Evolutionary conservation across 2,888 invertebrate species (phyloP).

Genomic region (Cephalotes varians): DNA sequence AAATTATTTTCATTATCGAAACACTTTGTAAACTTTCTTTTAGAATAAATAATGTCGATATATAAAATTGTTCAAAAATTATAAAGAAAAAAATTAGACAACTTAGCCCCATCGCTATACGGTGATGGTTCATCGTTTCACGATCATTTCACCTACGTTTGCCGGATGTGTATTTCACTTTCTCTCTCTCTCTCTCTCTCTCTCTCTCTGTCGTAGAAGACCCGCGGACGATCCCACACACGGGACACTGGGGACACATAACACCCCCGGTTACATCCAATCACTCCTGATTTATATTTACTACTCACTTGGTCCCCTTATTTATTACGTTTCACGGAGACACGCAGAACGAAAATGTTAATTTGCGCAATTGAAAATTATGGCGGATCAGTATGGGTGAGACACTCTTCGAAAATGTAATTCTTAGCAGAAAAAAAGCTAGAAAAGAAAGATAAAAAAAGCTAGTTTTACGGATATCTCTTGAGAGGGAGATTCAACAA

Average conservation of each 20-base stretch:
- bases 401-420: slow-evolving; percentile 46
- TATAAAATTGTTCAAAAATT: slow-evolving; percentile 12
- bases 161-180: slow-evolving; percentile 34
- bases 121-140: slow-evolving; percentile 67
- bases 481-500: not conserved
- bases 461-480: slow-evolving; percentile 14
- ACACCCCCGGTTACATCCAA: slow-evolving; percentile 86
- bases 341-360: slow-evolving; percentile 83
- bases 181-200: slow-evolving; percentile 19
- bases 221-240: slow-evolving; percentile 83
- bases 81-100: slow-evolving; percentile 41
- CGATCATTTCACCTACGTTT: slow-evolving; percentile 56
- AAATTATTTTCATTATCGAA: not conserved
- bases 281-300: slow-evolving; percentile 86
- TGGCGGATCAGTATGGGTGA: slow-evolving; percentile 71
- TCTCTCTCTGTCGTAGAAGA: slow-evolving; percentile 65
- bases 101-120: slow-evolving; percentile 23
- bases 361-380: slow-evolving; percentile 85
- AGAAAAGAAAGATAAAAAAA: slow-evolving; percentile 32
- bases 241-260: slow-evolving; percentile 86
- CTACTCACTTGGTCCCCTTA: slow-evolving; percentile 85
- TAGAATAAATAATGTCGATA: not conserved
- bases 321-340: slow-evolving; percentile 84
- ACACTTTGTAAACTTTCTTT: not conserved
- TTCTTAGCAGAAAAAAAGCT: slow-evolving; percentile 14